Evolutionary conservation across 2,888 invertebrate species (phyloP), one percentile per base, ranked within the genome.

Genomic region (Microdon myrmicae): DNA sequence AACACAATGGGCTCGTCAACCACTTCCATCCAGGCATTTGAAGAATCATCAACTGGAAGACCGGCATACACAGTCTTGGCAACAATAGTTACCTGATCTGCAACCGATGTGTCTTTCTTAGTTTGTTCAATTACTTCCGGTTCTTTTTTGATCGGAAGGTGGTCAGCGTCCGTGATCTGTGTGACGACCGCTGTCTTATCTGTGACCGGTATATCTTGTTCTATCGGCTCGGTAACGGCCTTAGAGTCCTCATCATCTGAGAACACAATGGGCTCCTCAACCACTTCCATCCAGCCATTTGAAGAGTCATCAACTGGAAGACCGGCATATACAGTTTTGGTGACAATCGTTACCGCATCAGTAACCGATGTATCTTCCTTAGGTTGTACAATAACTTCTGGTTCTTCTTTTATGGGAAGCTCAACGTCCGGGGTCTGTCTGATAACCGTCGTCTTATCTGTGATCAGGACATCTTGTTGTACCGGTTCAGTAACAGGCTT

Each of bases 1-100:
- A 76, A 68, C 7, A 64, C 55, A 37, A 73, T 69, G 14, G 72
- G 70, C 48, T 76, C 74, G 44, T 77, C 75, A 14, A 72, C 28
- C 16, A 69, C 68, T 35, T 68, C 60, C 68, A 78, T 68, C 70
- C 75, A 76, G 3, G 70, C 39, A 35, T 67, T 69, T 34, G 71
- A 54, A 2, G 71, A 55, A 31, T 73, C 69, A 49, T 74, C 72
- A 20, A 71, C 67, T 8, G 72, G 71, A 26, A 71, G 60, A 22
- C 69, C 72, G 37, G 55, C 68, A 49, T 70, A 70, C 3, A 34
- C 54, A 7, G 53, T 54, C 29, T 45, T 44, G 7, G 48, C 25
- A 14, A 17, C 23, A 2, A 13, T 23, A 2, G 14, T 20, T 3
- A 10, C 20, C n/a, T n/a, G n/a, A n/a, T n/a, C n/a, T n/a, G n/a